A percentile compares a stretch with the other conserved stretches of the same genome.
Conservation (phyloP, 92 coral and sea anemone species). For the Montipora capitata region DNA sequence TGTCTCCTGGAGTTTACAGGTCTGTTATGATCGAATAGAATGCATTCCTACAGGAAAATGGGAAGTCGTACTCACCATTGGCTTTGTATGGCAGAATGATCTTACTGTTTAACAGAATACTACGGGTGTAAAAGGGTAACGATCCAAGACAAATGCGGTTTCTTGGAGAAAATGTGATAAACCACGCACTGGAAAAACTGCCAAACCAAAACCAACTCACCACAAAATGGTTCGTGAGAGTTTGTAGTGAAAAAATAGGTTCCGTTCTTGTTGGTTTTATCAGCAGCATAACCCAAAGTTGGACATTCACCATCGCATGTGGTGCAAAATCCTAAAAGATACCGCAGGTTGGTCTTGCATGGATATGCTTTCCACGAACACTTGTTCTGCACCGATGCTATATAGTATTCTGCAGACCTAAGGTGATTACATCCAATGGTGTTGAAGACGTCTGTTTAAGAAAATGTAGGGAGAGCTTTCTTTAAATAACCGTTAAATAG, state of each 20-base stretch:
- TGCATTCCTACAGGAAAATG: too few species aligned
- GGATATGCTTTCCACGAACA: slow-evolving; percentile 62
- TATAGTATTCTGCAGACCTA: slow-evolving; percentile 55
- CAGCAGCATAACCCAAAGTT: slow-evolving; percentile 67
- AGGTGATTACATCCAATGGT: slow-evolving; percentile 55
- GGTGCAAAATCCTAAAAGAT: slow-evolving; percentile 55
- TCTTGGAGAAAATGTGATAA: too few species aligned
- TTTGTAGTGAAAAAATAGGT: slow-evolving; percentile 25
- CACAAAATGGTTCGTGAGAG: slow-evolving; percentile 41
- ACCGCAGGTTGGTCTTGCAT: slow-evolving; percentile 36
- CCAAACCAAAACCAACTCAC: not conserved
- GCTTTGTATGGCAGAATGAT: too few species aligned
- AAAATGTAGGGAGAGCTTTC: too few species aligned
- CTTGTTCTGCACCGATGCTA: slow-evolving; percentile 49
- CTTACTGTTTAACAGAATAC: too few species aligned
- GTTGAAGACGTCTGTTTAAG: not conserved
- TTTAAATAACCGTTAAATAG: too few species aligned
- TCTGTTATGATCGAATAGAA: too few species aligned
- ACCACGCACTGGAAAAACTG: too few species aligned
- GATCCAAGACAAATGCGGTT: too few species aligned
- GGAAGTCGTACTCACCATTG: too few species aligned
- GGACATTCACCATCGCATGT: slow-evolving; percentile 27
- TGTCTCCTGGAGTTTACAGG: too few species aligned
- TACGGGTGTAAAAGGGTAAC: too few species aligned
- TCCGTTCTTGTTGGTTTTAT: slow-evolving; percentile 20